Evolutionary conservation across 2,888 invertebrate genomes (phyloP), one percentile per base, ranked within the genome.

Genomic region (Meloe dianella): DNA sequence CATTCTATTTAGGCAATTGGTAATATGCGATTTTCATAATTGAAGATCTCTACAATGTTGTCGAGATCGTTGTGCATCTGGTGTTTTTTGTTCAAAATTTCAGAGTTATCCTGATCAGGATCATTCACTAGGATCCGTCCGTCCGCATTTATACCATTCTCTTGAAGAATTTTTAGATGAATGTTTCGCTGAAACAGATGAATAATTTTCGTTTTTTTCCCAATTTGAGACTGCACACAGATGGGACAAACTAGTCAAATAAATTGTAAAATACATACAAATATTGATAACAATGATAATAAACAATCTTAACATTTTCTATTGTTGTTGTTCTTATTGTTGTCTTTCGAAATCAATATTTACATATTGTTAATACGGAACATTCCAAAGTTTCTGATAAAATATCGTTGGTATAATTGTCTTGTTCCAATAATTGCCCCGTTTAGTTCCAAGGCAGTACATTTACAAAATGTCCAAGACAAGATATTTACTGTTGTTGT

Each of bases 21-120:
- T 97, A 85, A 7, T 17, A 6, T 6, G 1, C 30, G 3, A 1
- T 35, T 35, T 35, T 35, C 35, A 10, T 9, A 32, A 8, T 9
- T 6, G 1, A 32, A 32, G n/a, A n/a, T n/a, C n/a, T n/a, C n/a
- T n/a, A n/a, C n/a, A n/a, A n/a, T n/a, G n/a, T n/a, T n/a, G n/a
- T 32, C 32, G 3, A 32, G 32, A 6, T 8, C 32, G 32, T 2
- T 32, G 10, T 10, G 7, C 32, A 7, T 32, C n/a, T 8, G n/a
- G n/a, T 17, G n/a, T 41, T 17, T 41, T 7, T 17, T n/a, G n/a
- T n/a, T n/a, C n/a, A 4, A 4, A n/a, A 61, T 14, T 3, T 66
- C 88, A 97, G 96, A 93, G 93, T 71, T 98, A 98, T 83, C 92
- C 97, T 0, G 97, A 97, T 81, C 96, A 97, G 85, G 94, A 95